Base-by-base conservation (phyloP, 1,140 invertebrate genomes). In the Manduca sexta region DNA sequence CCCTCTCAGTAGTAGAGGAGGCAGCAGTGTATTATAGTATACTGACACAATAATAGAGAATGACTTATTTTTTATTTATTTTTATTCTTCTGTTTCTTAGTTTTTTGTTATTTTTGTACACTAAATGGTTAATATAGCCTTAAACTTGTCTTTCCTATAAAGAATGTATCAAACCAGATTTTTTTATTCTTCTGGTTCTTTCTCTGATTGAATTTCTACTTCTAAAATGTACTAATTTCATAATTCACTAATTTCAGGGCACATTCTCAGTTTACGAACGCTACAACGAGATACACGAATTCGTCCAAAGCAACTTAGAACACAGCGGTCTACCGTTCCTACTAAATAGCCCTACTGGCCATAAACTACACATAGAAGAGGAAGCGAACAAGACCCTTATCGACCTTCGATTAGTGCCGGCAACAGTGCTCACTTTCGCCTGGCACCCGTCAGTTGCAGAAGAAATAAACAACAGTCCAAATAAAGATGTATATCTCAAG, bases 211-310 rank as follows among this genome's bases (percentile, higher is more conserved):
- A n/a, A n/a, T n/a, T n/a, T n/a, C n/a, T n/a, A n/a, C n/a, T n/a
- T n/a, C n/a, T n/a, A n/a, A n/a, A n/a, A n/a, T n/a, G n/a, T n/a
- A n/a, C n/a, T n/a, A n/a, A n/a, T n/a, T n/a, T n/a, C n/a, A n/a
- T n/a, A n/a, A n/a, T n/a, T n/a, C n/a, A n/a, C n/a, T n/a, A n/a
- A n/a, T 73, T 74, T 17, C 66, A 95, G 91, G 94, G 94, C 6
- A 96, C 94, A 7, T 96, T 96, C 83, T 90, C 89, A 17, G 91
- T 95, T 0, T 90, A 92, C 64, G 94, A 96, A 72, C 92, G 91
- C 49, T 89, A 93, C 53, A 66, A 69, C 0, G 90, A 91, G 54
- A 88, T 96, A 1, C 76, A 90, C 38, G 89, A 92, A 49, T 96
- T 95, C 70, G 89, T 96, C 1, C 86, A 88, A 69, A 92, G 94